Evolutionary conservation across 2,888 invertebrate species (phyloP), one percentile per base, ranked within the genome.

Genomic region (Ellobium chinense): DNA sequence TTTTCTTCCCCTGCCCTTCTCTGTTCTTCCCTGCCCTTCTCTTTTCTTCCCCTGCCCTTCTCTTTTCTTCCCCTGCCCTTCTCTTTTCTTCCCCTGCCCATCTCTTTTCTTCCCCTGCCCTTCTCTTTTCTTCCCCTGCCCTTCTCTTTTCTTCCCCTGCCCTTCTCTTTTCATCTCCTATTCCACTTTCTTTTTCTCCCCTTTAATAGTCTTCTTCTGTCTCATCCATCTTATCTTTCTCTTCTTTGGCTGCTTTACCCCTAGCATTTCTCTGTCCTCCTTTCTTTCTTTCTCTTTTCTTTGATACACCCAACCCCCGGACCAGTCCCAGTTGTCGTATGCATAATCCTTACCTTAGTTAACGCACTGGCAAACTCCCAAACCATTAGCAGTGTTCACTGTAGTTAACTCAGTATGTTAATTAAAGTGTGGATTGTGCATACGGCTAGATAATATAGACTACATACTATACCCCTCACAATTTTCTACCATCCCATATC

Each of bases 201-300:
- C 54, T 31, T 31, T 54, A 4, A n/a, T 54, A 29, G 3, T 27
- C 68, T 68, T 14, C 34, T 37, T 68, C 12, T 39, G 37, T 68
- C 18, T 31, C 70, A 2, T 31, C 31, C 56, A 54, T n/a, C 31
- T 34, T 70, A 27, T 70, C 56, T 70, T 31, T 70, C 70, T 46
- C 46, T 27, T 27, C 70, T n/a, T 54, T n/a, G 14, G 54, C 29
- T 9, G 4, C 18, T 54, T n/a, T 18, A 5, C 54, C 18, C 54
- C 29, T 31, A 9, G 54, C 54, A 46, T 54, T 54, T 70, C 70
- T 54, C 70, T 70, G 54, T 54, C 70, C 29, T 31, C 29, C 70
- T 54, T 39, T 54, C 70, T 70, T 31, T 70, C 70, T 70, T 54
- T 54, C 70, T 70, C 70, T 54, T 27, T 54, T 29, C 29, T 56